These are phyloP conservation scores for Drosophila tripunctata DNA, from an alignment of 2,888 invertebrate genomes.

Conservation along the genomic window DNA sequence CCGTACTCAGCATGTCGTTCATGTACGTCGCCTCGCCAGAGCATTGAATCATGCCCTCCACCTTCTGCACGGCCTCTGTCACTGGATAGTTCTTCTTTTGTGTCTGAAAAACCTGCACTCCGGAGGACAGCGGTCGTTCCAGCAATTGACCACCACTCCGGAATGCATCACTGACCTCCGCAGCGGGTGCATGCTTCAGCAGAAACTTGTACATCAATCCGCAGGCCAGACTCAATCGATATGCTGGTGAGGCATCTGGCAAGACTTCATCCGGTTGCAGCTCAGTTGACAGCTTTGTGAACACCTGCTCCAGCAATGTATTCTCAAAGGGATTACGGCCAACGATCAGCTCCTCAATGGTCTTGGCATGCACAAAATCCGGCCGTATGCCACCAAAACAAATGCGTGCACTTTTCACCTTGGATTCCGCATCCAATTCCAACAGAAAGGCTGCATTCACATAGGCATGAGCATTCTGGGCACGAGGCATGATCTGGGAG, in stretches of 20 bases:
- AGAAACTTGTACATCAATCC: slow-evolving; percentile 91
- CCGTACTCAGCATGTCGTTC: slow-evolving; percentile 89
- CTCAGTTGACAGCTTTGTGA: slow-evolving; percentile 86
- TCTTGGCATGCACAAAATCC: slow-evolving; percentile 86
- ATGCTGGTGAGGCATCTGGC: slow-evolving; percentile 89
- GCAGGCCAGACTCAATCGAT: slow-evolving; percentile 89
- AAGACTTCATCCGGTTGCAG: slow-evolving; percentile 87
- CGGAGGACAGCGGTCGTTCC: slow-evolving; percentile 88
- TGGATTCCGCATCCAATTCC: slow-evolving; percentile 85
- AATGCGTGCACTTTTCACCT: slow-evolving; percentile 85
- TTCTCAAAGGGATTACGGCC: slow-evolving; percentile 85
- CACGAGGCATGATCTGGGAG: slow-evolving; percentile 90
- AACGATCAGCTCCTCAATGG: slow-evolving; percentile 85
- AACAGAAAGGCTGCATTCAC: slow-evolving; percentile 91
- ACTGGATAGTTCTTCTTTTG: slow-evolving; percentile 89
- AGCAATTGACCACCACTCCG: slow-evolving; percentile 84
- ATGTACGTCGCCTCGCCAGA: slow-evolving; percentile 91
- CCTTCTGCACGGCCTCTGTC: slow-evolving; percentile 90
- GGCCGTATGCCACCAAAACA: slow-evolving; percentile 88
- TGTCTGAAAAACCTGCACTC: slow-evolving; percentile 89
- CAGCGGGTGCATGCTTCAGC: slow-evolving; percentile 86
- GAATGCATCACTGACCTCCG: slow-evolving; percentile 68
- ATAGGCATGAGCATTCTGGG: slow-evolving; percentile 91
- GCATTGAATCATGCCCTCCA: slow-evolving; percentile 89
- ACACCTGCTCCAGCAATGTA: slow-evolving; percentile 81